These are phyloP conservation scores for Empidonax alnorum DNA, from an alignment of 2,113 vertebrate genomes.

Conservation along the genomic window DNA sequence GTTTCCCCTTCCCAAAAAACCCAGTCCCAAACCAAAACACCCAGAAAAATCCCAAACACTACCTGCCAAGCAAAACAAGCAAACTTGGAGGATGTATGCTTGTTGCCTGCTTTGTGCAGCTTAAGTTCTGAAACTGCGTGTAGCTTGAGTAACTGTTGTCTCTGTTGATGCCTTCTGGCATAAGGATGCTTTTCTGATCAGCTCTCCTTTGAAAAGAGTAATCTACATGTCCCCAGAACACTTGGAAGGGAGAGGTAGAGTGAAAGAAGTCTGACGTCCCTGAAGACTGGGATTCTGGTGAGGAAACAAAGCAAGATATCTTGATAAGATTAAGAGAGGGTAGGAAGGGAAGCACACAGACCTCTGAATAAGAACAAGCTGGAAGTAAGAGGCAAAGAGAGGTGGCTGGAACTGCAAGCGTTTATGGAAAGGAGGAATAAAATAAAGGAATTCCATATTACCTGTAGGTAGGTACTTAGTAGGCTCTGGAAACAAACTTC, in stretches of 20 bases:
- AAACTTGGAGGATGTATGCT: neutral
- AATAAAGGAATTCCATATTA: neutral
- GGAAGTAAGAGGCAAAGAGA: neutral
- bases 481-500: neutral
- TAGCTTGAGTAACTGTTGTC: neutral
- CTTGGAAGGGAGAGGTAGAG: neutral
- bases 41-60: neutral
- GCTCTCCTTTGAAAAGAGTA: neutral
- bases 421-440: neutral
- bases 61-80: neutral
- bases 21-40: neutral
- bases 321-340: neutral
- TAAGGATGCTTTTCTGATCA: neutral
- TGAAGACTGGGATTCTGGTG: neutral
- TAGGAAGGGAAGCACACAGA: neutral
- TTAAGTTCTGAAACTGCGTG: neutral
- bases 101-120: neutral
- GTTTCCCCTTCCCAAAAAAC: fast-evolving
- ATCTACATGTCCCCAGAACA: neutral
- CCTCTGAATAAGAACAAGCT: neutral
- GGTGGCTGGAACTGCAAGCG: neutral
- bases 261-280: neutral
- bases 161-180: neutral
- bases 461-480: neutral
- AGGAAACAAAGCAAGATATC: neutral